Evolutionary conservation across 2,113 vertebrate genomes (phyloP), one percentile per base, ranked within the genome.

Genomic region (Tetraodon nigroviridis): DNA sequence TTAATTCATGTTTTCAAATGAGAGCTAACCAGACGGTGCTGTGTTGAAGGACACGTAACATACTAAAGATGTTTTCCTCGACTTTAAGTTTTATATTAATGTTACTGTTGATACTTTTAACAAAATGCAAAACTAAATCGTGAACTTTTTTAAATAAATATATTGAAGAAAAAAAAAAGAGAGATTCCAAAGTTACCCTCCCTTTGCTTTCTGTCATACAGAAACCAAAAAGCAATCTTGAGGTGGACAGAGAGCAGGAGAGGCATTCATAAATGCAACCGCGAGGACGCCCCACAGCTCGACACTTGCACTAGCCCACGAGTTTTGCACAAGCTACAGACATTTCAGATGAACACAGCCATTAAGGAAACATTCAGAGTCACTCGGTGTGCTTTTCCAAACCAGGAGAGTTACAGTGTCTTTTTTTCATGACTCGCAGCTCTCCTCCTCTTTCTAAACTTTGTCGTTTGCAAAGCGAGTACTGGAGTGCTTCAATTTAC

Each of bases 211-310:
- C 85, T 89, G 84, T 90, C 86, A 82, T 87, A 83, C 71, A 86
- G 80, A 87, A 88, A 90, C 89, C 89, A 90, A 92, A 91, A 92
- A 91, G 88, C 88, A 90, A 89, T 89, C 87, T 88, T 81, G 79
- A 87, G 87, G 85, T 87, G 72, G 84, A 86, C 81, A 85, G 85
- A 88, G 76, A 84, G 83, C 86, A 78, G 80, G 87, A 84, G 87
- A 89, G 83, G 83, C 69, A 76, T 89, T 90, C 70, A 52, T 76
- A 81, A 81, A 90, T 88, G 86, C 90, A 90, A 87, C 76, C 87
- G 77, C 84, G 84, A 84, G 74, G 79, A 86, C 79, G 71, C 85
- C 83, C 82, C 84, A 86, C 46, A 61, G 73, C 86, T 89, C 85
- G 87, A 86, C 88, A 83, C 88, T 91, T 85, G 84, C 87, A 86